Conservation (phyloP, 2,113 vertebrate genomes). For the Microcebus jonahi region DNA sequence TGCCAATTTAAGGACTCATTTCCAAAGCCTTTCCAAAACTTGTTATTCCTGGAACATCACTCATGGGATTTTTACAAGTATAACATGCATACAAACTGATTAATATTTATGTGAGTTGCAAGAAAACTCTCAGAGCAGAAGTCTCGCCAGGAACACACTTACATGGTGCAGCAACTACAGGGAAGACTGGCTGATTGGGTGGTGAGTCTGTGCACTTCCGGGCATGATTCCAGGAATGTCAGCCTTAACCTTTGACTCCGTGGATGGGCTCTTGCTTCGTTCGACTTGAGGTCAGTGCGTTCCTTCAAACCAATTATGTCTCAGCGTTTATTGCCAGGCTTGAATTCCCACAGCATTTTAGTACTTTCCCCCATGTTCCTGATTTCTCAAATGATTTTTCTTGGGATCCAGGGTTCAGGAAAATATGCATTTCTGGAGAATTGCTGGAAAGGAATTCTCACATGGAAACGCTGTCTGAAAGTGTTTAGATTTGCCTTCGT, state of each 20-base stretch:
- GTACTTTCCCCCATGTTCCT: not conserved
- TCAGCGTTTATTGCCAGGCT: not conserved
- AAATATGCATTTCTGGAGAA: not conserved
- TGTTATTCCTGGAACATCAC: not conserved
- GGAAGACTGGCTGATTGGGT: not conserved
- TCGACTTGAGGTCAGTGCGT: not conserved
- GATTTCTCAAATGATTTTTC: not conserved
- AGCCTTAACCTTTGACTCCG: not conserved
- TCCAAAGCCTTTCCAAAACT: not conserved
- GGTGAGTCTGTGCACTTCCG: not conserved
- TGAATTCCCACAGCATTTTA: not conserved
- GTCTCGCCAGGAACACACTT: not conserved
- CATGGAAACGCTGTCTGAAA: not conserved
- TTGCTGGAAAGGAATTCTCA: not conserved
- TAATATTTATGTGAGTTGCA: not conserved
- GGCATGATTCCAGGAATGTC: not conserved
- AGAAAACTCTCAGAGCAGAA: not conserved
- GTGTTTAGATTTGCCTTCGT: not conserved
- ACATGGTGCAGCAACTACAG: not conserved
- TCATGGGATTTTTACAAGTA: not conserved
- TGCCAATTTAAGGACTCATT: not conserved
- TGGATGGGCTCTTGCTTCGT: not conserved
- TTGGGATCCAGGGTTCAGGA: not conserved
- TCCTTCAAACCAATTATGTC: not conserved
- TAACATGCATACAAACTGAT: not conserved